Conservation (phyloP, 2,113 vertebrate species). For the Podiceps cristatus region DNA sequence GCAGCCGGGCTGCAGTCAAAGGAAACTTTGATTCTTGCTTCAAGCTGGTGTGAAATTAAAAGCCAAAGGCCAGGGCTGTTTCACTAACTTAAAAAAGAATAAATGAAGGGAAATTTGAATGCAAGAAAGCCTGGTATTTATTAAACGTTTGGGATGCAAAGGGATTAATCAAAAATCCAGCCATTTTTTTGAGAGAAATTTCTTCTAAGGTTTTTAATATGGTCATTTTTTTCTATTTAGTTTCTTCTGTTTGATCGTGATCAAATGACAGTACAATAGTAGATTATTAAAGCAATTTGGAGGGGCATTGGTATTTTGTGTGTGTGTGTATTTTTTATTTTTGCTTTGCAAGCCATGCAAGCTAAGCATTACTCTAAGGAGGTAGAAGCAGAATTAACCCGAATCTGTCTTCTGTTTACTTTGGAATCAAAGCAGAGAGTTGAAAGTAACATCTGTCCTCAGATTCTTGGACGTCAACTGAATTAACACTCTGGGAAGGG, state of each 20-base stretch:
- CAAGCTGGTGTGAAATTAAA: not conserved
- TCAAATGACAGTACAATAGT: not conserved
- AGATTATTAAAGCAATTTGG: not conserved
- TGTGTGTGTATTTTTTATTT: not conserved
- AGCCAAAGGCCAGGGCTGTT: not conserved
- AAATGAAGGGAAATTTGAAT: not conserved
- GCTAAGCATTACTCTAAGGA: not conserved
- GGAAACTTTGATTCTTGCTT: not conserved
- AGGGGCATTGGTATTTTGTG: accelerated
- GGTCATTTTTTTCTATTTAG: not conserved
- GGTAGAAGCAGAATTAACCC: not conserved
- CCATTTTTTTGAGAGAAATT: not conserved
- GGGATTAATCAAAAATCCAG: not conserved
- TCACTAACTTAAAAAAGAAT: not conserved
- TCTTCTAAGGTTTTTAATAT: not conserved
- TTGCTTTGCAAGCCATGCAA: not conserved
- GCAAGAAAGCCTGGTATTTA: not conserved
- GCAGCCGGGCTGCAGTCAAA: not conserved
- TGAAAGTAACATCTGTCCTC: not conserved
- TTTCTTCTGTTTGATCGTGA: not conserved
- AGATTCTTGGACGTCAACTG: not conserved
- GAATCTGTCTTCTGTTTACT: not conserved
- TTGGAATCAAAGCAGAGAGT: not conserved
- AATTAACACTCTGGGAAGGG: not conserved
- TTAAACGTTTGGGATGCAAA: not conserved